Percentiles rank a stretch among this genome's conserved stretches.
These are phyloP conservation scores for Chroicocephalus ridibundus DNA, from an alignment of 2,113 vertebrate species.

Conservation along the genomic window DNA sequence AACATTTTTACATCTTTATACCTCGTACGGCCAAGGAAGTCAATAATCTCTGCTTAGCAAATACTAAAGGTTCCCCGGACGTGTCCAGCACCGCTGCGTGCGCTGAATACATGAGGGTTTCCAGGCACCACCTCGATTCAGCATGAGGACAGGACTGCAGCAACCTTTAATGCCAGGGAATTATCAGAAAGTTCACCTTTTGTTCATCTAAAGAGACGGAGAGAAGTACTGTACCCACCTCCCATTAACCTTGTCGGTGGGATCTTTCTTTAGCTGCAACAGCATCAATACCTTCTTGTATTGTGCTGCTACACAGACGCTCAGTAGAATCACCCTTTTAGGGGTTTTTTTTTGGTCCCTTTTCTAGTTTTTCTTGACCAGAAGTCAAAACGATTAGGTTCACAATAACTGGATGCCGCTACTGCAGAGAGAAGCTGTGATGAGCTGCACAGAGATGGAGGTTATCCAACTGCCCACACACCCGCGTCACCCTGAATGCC, in stretches of 20 bases:
- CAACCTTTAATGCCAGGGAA: background rate
- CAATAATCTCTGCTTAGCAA: background rate
- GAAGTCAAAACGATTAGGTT: background rate
- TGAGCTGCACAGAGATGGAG: background rate
- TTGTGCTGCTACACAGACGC: background rate
- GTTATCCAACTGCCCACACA: background rate
- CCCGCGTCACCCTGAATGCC: background rate
- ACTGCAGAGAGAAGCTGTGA: background rate
- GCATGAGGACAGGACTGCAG: background rate
- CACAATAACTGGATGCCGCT: background rate
- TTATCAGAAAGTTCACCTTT: background rate
- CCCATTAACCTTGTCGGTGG: background rate
- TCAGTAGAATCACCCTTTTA: background rate
- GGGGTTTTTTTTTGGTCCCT: background rate
- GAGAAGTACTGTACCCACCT: background rate
- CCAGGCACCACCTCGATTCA: background rate
- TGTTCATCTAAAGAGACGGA: background rate
- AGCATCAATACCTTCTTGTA: background rate
- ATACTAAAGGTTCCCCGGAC: background rate
- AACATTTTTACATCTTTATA: background rate
- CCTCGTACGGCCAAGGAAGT: background rate
- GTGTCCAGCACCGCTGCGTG: rapidly evolving
- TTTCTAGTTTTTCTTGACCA: background rate
- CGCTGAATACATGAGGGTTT: background rate
- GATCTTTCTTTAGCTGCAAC: background rate